Conservation (phyloP, 2,888 invertebrate genomes). For the Nezara viridula region DNA sequence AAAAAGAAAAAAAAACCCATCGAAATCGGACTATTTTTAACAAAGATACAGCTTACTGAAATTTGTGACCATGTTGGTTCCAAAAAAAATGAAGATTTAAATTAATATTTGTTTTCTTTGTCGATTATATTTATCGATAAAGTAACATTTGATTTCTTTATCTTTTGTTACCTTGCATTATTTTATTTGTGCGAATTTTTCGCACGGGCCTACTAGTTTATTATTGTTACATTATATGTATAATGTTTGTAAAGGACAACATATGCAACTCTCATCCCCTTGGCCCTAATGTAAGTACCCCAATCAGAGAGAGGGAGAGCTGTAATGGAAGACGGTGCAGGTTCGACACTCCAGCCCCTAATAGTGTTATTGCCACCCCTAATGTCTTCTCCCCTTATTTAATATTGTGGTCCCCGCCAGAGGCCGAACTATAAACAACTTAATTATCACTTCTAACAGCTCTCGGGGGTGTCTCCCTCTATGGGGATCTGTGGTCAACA, state of each 20-base stretch:
- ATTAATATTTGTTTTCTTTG: too few relatives aligned
- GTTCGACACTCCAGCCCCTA: not conserved
- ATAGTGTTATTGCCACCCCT: constrained; percentile 40
- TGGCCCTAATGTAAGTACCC: not conserved
- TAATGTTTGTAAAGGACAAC: not conserved
- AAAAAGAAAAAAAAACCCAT: too few relatives aligned
- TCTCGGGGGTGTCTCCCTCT: not conserved
- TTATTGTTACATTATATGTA: not conserved
- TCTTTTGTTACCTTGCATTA: too few relatives aligned
- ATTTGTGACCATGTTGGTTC: too few relatives aligned
- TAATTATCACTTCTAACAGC: constrained; percentile 39
- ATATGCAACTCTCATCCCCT: not conserved
- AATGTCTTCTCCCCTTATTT: constrained; percentile 35
- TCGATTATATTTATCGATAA: too few relatives aligned
- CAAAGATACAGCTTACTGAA: too few relatives aligned
- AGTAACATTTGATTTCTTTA: too few relatives aligned
- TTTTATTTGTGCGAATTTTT: too few relatives aligned
- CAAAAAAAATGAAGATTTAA: too few relatives aligned
- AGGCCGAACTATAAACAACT: constrained; percentile 24
- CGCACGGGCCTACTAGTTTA: too few relatives aligned
- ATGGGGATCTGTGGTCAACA: not conserved
- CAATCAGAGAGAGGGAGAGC: not conserved
- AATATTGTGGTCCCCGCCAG: not conserved
- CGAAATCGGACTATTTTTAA: too few relatives aligned
- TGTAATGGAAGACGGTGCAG: not conserved